Base-by-base conservation (phyloP, 2,888 invertebrate species). In the Sinelater perroti region DNA sequence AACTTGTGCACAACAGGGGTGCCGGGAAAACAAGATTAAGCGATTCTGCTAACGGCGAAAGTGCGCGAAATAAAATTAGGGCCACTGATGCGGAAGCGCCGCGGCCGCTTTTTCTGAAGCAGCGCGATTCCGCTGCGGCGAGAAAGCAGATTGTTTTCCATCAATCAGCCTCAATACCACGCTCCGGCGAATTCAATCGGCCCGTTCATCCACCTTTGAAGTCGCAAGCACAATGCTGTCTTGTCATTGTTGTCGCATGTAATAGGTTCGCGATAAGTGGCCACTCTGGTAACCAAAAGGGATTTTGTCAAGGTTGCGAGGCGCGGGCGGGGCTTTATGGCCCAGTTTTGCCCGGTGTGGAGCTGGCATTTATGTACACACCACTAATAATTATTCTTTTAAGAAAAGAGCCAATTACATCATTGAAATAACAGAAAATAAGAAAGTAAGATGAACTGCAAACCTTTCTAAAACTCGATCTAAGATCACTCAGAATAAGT, bases 1-100 rank as follows among this genome's bases (percentile, higher is more conserved):
- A 44, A 44, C 44, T 44, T 44, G 44, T 42, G 24, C 13, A 31
- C 33, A 42, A 26, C 21, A 40, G 38, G 36, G 26, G 20, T 18
- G 31, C 16, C 30, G 20, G 31, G 52, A 17, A 42, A 52, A 42
- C 17, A 52, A 44, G 40, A 52, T 42, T 52, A 52, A 38, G 50
- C n/a, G 18, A 26, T 38, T 26, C n/a, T 26, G 28, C 16, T 18
- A 28, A 44, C 52, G 24, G 20, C 28, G 40, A 50, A 50, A 38
- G 40, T 38, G 40, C 40, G 28, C 36, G 28, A 51, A 52, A 52
- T 52, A 44, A 42, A 52, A 52, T 42, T 52, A 52, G 33, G n/a
- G 13, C 21, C 33, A 24, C 18, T 16, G 44, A 44, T 35, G 14
- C 13, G 21, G 35, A 35, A 21, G 33, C 35, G 33, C 7, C n/a